Evolutionary conservation across 2,888 invertebrate genomes (phyloP), one percentile per base, ranked within the genome.

Genomic region (Acrobeloides nanus): DNA sequence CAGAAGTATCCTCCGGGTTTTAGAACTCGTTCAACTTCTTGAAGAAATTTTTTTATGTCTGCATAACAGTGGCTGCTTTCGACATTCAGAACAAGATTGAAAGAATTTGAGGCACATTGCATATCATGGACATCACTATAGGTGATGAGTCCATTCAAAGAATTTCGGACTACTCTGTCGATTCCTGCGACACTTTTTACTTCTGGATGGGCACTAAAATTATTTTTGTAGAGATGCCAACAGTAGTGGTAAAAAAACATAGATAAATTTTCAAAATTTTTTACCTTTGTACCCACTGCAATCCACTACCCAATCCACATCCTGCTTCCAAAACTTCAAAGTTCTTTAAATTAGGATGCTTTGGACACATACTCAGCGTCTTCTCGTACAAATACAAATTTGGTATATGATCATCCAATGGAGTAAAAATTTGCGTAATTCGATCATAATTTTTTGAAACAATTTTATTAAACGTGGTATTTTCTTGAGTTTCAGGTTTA

Each of bases 341-440:
- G 12, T 48, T 40, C 3, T 44, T 31, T 27, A 67, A 53, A 15
- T 44, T 8, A 4, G 62, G 62, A 43, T 67, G 67, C 1, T 26
- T 21, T 1, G 59, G 61, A 31, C 63, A 62, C 35, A 59, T 32
- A 23, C 59, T 57, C 24, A 67, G 40, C 7, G 63, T 48, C 38
- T 67, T 67, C 41, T 67, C 67, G 41, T 67, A 67, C 1, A 67
- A n/a, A n/a, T n/a, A n/a, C n/a, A n/a, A n/a, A n/a, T n/a, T n/a
- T n/a, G n/a, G n/a, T n/a, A n/a, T n/a, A n/a, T n/a, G n/a, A n/a
- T n/a, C n/a, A n/a, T n/a, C n/a, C n/a, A n/a, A n/a, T n/a, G n/a
- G n/a, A n/a, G n/a, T n/a, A n/a, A n/a, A n/a, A n/a, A n/a, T n/a
- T n/a, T n/a, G n/a, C n/a, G n/a, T n/a, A n/a, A n/a, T n/a, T n/a